Base-by-base conservation (phyloP, 1,140 invertebrate genomes). In the Elysia chlorotica region DNA sequence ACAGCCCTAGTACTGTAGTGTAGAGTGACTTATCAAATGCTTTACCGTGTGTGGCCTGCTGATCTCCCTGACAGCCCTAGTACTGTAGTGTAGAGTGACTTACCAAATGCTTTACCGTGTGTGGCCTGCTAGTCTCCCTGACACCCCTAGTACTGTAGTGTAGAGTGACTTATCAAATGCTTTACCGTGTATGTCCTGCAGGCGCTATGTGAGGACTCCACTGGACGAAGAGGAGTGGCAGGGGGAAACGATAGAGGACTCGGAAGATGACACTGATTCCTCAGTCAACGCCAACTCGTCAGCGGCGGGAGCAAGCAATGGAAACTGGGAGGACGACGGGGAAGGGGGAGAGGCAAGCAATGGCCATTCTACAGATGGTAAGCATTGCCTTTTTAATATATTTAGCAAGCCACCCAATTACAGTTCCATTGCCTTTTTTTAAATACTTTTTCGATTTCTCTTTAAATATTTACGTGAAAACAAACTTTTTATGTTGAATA, bases 181-280 rank as follows among this genome's bases (percentile, higher is more conserved):
- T n/a, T n/a, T n/a, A n/a, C n/a, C n/a, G n/a, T n/a, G n/a, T n/a
- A n/a, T n/a, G n/a, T n/a, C n/a, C n/a, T n/a, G n/a, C 71, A 86
- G 84, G 41, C 76, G 84, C 37, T 87, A 82, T 75, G 85, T 87
- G 25, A 75, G 66, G 31, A 53, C 77, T 10, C 85, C 85, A 17
- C 71, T 73, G 28, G 69, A 78, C n/a, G 62, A 73, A 33, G 82
- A 85, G 19, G 75, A 80, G 33, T 86, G 85, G 85, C 83, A 82
- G 83, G 75, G 78, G 56, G 63, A 74, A 19, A 73, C 77, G 36
- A 76, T 63, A 53, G 65, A 73, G 5, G 72, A 72, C 36, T 71
- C 73, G 48, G 66, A 78, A 56, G 71, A 75, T 48, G 79, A 83
- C 68, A 78, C 74, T 6, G 76, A 77, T 35, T 59, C 73, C 1